Base-by-base conservation (phyloP, 2,888 invertebrate genomes). In the Rhagonycha fulva region DNA sequence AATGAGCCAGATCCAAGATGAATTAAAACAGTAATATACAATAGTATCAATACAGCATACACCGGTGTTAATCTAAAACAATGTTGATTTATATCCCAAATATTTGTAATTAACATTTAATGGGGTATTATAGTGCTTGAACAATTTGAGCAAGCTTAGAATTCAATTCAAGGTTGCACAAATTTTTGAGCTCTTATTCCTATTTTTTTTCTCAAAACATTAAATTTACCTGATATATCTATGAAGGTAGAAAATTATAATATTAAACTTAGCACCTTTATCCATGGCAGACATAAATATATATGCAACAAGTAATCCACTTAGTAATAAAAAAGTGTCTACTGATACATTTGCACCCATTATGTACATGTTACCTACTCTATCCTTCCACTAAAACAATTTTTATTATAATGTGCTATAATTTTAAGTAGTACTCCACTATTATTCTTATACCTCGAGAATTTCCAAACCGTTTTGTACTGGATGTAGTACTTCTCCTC, bases 301-400 rank as follows among this genome's bases (percentile, higher is more conserved):
- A 74, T 89, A 90, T 1, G 90, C 88, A 75, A 89, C 89, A 0
- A 93, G 85, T 60, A 93, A 84, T 4, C 93, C 92, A 80, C 92
- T 91, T 80, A 93, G 84, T 24, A 91, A 84, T 82, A 93, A 92
- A 84, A 93, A 93, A 0, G 92, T 91, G 76, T 93, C 93, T 0
- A 93, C 93, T 3, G 81, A 74, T 12, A 82, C 74, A 5, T 76
- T 76, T 10, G 79, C 82, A 7, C 78, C 79, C 4, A 80, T 69
- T 9, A 81, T 74, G 62, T 78, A 77, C 80, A 80, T 81, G 19
- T 74, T 79, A 32, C 72, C 74, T 3, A 67, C 26, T 19, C 72
- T 30, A 2, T 68, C n/a, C 26, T 71, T 77, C 76, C 80, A 80
- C 80, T 81, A 63, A 69, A 80, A 80, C 1, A 14, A 12, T 11